phyloP scores from a whole-genome alignment of 1,140 invertebrate genomes.

The Acromyrmex charruanus region DNA sequence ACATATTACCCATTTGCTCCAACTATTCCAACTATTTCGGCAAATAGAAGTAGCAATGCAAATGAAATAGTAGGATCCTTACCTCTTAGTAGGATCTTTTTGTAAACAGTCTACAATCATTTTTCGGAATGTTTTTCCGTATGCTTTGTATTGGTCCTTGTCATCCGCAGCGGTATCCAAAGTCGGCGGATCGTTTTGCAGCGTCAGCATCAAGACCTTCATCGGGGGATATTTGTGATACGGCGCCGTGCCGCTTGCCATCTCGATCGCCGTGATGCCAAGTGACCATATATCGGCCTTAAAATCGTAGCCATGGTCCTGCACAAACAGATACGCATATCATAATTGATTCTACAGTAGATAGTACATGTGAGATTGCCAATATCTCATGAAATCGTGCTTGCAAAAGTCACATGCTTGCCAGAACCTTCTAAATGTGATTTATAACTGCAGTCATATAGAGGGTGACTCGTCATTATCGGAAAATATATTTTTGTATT shows the following conservation, averaged over 20 bases:
- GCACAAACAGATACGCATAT: constrained; percentile 78
- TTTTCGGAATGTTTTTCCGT: constrained; percentile 98
- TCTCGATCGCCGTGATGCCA: constrained; percentile 99
- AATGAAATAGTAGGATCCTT: neutral
- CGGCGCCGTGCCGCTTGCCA: constrained; percentile 99
- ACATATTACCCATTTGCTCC: neutral
- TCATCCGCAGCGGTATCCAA: constrained; percentile 98
- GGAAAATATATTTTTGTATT: neutral
- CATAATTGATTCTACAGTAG: constrained; percentile 71
- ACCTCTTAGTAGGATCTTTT: constrained; percentile 97
- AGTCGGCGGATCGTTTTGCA: constrained; percentile 99
- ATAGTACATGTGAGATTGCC: neutral
- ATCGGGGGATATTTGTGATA: constrained; percentile 99
- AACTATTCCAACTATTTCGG: neutral
- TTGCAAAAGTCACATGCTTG: constrained; percentile 50
- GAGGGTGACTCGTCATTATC: neutral
- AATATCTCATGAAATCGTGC: constrained; percentile 60
- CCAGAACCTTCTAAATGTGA: constrained; percentile 1
- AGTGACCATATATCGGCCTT: constrained; percentile 99
- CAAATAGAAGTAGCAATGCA: neutral
- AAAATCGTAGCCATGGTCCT: constrained; percentile 99
- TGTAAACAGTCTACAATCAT: constrained; percentile 98
- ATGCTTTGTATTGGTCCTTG: constrained; percentile 99
- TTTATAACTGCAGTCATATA: neutral
- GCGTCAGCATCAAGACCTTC: constrained; percentile 99